Evolutionary conservation across 2,797 vertebrate species (phyloP).

Genomic region (Varecia variegata): DNA sequence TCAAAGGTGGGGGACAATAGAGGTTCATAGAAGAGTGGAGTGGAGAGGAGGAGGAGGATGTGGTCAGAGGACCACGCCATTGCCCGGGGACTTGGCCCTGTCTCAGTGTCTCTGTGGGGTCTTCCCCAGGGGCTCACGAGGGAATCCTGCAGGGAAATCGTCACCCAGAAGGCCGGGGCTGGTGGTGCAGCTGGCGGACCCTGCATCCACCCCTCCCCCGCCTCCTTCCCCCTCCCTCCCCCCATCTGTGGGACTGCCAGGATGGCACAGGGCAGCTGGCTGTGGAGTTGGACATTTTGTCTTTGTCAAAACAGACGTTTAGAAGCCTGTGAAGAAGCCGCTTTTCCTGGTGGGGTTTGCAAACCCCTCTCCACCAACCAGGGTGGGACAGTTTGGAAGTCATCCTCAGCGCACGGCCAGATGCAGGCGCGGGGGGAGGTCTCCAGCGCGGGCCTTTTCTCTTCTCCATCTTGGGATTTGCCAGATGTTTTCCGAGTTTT

Average conservation of each 20-base stretch:
- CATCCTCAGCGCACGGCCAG: neutral
- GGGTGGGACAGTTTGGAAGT: conserved; percentile 21
- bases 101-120: neutral
- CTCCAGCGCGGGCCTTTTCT: neutral
- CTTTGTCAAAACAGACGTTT: neutral
- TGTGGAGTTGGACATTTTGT: neutral
- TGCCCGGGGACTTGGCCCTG: neutral
- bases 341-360: neutral
- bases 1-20: neutral
- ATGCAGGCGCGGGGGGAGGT: conserved; percentile 25
- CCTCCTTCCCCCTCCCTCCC: neutral
- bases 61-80: neutral
- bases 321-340: neutral
- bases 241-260: neutral
- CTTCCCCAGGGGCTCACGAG: neutral
- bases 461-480: conserved; percentile 18
- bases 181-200: neutral
- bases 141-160: neutral
- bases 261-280: neutral
- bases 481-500: conserved; percentile 64
- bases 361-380: neutral
- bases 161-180: no score
- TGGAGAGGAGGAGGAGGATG: neutral
- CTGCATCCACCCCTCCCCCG: rapidly evolving
- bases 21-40: neutral